Conservation (phyloP, 2,888 invertebrate genomes). For the Lasioglossum figueresi region DNA sequence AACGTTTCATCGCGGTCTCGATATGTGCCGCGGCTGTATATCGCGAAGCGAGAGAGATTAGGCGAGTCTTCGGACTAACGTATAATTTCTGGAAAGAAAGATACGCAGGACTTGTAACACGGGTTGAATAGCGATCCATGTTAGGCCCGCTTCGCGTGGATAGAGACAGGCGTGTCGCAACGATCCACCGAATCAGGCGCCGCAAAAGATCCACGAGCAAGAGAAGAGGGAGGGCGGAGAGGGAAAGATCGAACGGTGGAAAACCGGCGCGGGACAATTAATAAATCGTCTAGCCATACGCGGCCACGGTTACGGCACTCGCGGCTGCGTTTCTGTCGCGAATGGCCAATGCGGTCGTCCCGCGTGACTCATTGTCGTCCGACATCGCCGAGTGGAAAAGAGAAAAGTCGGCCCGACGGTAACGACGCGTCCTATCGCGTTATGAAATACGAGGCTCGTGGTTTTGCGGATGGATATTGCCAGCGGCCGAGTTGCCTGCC, state of each 20-base stretch:
- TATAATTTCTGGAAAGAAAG: not conserved
- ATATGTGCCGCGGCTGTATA: constrained; percentile 37
- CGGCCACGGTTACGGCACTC: constrained; percentile 52
- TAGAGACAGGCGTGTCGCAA: constrained; percentile 63
- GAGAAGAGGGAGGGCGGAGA: not conserved
- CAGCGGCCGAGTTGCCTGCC: constrained; percentile 24
- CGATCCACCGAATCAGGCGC: constrained; percentile 63
- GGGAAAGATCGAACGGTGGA: constrained; percentile 5
- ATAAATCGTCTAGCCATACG: constrained; percentile 72
- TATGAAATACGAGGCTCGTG: constrained; percentile 60
- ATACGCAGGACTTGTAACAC: not conserved
- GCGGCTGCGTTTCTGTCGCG: constrained; percentile 64
- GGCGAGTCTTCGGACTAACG: constrained; percentile 20
- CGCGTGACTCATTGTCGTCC: constrained; percentile 72
- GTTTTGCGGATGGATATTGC: constrained; percentile 35
- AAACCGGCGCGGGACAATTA: constrained; percentile 67
- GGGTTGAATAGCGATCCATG: not conserved
- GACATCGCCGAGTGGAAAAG: constrained; percentile 37
- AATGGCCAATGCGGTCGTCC: constrained; percentile 77
- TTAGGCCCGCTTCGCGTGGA: constrained; percentile 34
- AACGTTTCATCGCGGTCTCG: constrained; percentile 49
- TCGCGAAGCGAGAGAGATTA: constrained; percentile 57
- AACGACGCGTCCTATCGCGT: constrained; percentile 43
- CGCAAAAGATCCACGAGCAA: constrained; percentile 60
- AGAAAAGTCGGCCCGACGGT: constrained; percentile 42